Conservation (phyloP, 2,797 vertebrate genomes). For the Spinus pinus region DNA sequence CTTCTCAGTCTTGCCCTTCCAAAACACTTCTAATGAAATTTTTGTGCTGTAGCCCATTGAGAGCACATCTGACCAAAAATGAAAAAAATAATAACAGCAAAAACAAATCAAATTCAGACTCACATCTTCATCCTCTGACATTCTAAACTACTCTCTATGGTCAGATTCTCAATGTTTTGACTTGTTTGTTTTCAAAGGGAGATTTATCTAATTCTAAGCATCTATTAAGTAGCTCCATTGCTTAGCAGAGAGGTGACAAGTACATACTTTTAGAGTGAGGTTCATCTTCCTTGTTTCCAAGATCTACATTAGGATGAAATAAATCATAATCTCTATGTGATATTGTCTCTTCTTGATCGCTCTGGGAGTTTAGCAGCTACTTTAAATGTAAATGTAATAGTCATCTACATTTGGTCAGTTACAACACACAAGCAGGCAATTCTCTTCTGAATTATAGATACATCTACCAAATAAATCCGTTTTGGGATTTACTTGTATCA, state of each 20-base stretch:
- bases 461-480: background rate
- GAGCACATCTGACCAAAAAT: background rate
- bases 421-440: background rate
- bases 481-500: background rate
- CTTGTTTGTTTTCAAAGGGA: background rate
- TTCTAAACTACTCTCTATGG: background rate
- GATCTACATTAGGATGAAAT: background rate
- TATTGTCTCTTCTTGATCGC: fast-evolving
- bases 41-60: background rate
- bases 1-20: background rate
- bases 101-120: background rate
- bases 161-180: background rate
- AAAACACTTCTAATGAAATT: background rate
- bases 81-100: background rate
- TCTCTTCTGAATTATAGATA: background rate
- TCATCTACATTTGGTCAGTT: background rate
- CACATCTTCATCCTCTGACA: background rate
- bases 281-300: background rate
- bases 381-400: background rate
- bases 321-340: background rate
- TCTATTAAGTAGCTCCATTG: background rate
- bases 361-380: background rate
- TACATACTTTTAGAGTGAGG: background rate
- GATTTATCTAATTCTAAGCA: background rate
- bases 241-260: background rate